phyloP scores from a whole-genome alignment of 2,888 invertebrate genomes.

The Sabatieria punctata region DNA sequence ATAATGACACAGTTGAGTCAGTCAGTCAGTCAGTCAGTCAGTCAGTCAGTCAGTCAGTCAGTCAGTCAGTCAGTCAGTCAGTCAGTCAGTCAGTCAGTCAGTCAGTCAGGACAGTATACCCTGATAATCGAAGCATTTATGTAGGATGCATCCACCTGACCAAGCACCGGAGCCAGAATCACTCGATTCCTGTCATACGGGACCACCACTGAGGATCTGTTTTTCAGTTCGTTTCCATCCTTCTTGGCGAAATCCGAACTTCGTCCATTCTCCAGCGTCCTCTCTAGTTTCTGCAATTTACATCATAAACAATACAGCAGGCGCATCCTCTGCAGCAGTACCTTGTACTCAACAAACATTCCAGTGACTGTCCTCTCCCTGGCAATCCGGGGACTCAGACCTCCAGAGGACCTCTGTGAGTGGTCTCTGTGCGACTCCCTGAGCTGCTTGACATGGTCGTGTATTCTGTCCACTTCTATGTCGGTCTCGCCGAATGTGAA shows the following conservation, averaged over 20 bases:
- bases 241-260: constrained; percentile 63
- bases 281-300: constrained; percentile 55
- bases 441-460: constrained; percentile 52
- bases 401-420: too few species aligned
- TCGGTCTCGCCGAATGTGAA: constrained; percentile 83
- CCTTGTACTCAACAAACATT: too few species aligned
- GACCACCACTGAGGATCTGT: constrained; percentile 53
- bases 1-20: too few species aligned
- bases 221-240: constrained; percentile 63
- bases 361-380: too few species aligned
- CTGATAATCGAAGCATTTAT: constrained; percentile 86
- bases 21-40: constrained; percentile 1
- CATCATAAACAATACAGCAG: too few species aligned
- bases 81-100: neutral
- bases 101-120: constrained; percentile 29
- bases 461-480: constrained; percentile 53
- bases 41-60: neutral
- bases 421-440: too few species aligned
- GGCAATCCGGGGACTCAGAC: too few species aligned
- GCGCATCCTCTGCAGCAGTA: too few species aligned
- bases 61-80: neutral
- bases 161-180: constrained; percentile 66
- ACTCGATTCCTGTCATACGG: constrained; percentile 66
- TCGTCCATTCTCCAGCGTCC: constrained; percentile 49
- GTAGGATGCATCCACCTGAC: constrained; percentile 70